phyloP scores from a whole-genome alignment of 2,888 invertebrate genomes.

The Halictus quadricinctus region DNA sequence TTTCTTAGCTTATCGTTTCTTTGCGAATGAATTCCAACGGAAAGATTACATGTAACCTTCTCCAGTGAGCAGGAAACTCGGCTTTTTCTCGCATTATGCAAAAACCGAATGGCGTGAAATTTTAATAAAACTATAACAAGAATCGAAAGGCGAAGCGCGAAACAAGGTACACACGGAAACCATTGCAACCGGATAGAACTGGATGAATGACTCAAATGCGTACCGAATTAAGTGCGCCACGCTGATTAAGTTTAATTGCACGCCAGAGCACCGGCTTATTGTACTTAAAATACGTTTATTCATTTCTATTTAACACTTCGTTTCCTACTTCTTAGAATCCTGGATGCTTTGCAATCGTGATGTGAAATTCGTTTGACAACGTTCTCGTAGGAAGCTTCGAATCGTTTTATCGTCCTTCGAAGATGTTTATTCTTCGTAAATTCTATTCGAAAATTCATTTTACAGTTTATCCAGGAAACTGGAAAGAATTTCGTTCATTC shows the following conservation, averaged over 20 bases:
- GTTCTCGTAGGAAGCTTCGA: not conserved
- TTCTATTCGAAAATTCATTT: not conserved
- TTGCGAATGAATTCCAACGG: not conserved
- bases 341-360: not conserved
- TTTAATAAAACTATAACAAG: conserved; percentile 11
- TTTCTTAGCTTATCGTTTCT: not conserved
- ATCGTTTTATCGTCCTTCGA: not conserved
- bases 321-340: not conserved
- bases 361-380: not conserved
- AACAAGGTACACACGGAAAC: not conserved
- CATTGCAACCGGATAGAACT: conserved; percentile 26
- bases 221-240: not conserved
- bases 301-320: not conserved
- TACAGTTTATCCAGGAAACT: not conserved
- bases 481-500: not conserved
- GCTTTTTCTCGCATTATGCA: conserved; percentile 9
- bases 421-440: not conserved
- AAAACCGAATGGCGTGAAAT: conserved; percentile 20
- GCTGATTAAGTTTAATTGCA: not conserved
- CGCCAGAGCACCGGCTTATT: not conserved
- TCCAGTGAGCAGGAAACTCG: conserved; percentile 20
- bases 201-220: conserved; percentile 6
- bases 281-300: not conserved
- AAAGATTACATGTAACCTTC: not conserved
- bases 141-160: conserved; percentile 2